Evolutionary conservation across 1,140 invertebrate genomes (phyloP).

Genomic region (Pissodes strobi): DNA sequence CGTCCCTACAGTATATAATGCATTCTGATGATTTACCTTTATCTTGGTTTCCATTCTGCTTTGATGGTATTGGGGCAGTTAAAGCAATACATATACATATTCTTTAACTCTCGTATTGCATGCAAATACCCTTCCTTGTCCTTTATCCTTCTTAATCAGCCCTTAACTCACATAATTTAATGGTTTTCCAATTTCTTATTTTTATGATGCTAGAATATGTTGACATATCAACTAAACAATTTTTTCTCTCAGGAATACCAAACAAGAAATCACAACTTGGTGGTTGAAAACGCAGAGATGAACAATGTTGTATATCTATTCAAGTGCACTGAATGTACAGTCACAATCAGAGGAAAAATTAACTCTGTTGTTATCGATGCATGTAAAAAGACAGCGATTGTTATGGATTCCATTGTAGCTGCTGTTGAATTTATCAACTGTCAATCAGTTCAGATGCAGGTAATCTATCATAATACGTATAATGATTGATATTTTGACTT

Average conservation of each 20-base stretch:
- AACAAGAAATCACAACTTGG: slow-evolving; percentile 77
- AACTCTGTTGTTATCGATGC: slow-evolving; percentile 96
- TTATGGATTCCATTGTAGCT: slow-evolving; percentile 94
- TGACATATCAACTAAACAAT: neutral
- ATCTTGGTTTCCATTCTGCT: too few species aligned
- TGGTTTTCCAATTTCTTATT: too few species aligned
- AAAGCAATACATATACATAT: too few species aligned
- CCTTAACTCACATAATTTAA: too few species aligned
- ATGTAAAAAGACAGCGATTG: slow-evolving; percentile 94
- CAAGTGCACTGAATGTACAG: slow-evolving; percentile 85
- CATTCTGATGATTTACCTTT: too few species aligned
- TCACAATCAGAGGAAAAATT: slow-evolving; percentile 91
- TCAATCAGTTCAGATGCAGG: slow-evolving; percentile 97
- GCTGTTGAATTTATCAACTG: slow-evolving; percentile 98
- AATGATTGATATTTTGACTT: neutral
- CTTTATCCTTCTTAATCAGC: too few species aligned
- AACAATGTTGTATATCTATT: slow-evolving; percentile 98
- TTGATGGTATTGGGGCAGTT: too few species aligned
- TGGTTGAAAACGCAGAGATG: slow-evolving; percentile 89
- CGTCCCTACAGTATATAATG: too few species aligned
- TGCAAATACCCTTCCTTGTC: too few species aligned
- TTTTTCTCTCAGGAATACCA: slow-evolving; percentile 74
- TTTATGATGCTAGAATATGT: too few species aligned
- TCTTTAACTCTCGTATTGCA: too few species aligned
- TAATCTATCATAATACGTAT: too few species aligned